Base-by-base conservation (phyloP, 2,797 vertebrate genomes). In the Diplodus puntazzo region DNA sequence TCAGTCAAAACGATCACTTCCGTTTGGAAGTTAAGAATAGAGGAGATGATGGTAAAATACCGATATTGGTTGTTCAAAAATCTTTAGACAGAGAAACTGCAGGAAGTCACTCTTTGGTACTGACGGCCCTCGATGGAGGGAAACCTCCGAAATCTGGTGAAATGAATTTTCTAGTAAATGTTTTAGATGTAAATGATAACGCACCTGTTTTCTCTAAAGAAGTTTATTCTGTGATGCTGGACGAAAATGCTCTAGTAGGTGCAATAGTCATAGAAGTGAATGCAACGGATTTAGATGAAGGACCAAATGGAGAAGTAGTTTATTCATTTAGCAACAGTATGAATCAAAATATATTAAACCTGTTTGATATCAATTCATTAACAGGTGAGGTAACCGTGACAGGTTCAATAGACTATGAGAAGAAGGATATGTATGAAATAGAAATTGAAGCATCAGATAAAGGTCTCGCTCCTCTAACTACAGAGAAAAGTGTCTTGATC, bases 121-220 rank as follows among this genome's bases (percentile, higher is more conserved):
- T 94, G 4, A 88, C 85, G 0, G 90, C 92, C 0, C 0, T 86
- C 0, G 92, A 94, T 74, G 92, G 92, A 9, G 92, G 91, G 0
- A 91, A 84, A 58, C 92, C 92, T 34, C 58, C 79, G 0, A 89
- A 75, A 42, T 80, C 87, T 5, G 92, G 91, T 0, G n/a, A 68
- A 0, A 84, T 89, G 39, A 87, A 79, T 7, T 92, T 94, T 46
- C 2, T 16, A 2, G 46, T 94, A 4, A 77, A 88, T 0, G 86
- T 94, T 10, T 20, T 86, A 0, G 95, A 96, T 69, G 25, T 93
- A 3, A 96, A 96, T 79, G 95, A 96, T 73, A 95, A 95, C 18
- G 30, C 84, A 0, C 95, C 95, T 2, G 11, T 86, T 14, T 96
- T 96, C 23, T 46, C 74, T 5, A 66, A 89, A 2, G 80, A 88